These are phyloP conservation scores for Heterotis niloticus DNA, from an alignment of 2,113 vertebrate species.

Conservation along the genomic window DNA sequence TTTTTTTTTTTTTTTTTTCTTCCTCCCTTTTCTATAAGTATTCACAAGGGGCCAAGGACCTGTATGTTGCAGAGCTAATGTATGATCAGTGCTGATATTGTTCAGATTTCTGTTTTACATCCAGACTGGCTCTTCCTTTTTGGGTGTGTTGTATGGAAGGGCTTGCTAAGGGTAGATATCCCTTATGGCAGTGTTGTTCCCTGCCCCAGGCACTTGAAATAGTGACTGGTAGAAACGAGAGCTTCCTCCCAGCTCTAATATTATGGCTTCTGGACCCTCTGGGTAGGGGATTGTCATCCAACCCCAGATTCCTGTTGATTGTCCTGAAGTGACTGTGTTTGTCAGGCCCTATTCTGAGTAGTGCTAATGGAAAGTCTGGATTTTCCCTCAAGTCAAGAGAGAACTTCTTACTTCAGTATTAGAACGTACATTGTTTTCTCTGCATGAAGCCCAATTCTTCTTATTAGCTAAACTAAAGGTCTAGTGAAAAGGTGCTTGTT, in stretches of 20 bases:
- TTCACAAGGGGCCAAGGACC: not conserved
- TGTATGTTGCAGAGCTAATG: no score
- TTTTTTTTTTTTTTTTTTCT: no score
- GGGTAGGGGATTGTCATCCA: conserved; percentile 23
- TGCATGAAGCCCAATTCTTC: no score
- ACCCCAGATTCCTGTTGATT: conserved; percentile 39
- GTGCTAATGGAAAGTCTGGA: no score
- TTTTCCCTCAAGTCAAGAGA: not conserved
- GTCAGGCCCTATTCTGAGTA: no score
- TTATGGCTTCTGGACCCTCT: not conserved
- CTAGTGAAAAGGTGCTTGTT: not conserved
- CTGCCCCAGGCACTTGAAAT: not conserved
- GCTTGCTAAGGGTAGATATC: not conserved
- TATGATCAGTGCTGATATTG: not conserved
- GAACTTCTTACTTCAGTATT: no score
- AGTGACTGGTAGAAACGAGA: not conserved
- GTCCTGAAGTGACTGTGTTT: conserved; percentile 25
- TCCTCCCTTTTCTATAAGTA: no score
- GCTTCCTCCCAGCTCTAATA: conserved; percentile 25
- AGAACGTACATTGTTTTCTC: no score
- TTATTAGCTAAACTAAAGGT: no score
- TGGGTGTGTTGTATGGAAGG: not conserved
- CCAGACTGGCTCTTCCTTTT: not conserved
- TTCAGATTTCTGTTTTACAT: not conserved
- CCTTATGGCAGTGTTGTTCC: not conserved